Evolutionary conservation across 2,113 vertebrate genomes (phyloP).

Genomic region (Acrocephalus kingi): DNA sequence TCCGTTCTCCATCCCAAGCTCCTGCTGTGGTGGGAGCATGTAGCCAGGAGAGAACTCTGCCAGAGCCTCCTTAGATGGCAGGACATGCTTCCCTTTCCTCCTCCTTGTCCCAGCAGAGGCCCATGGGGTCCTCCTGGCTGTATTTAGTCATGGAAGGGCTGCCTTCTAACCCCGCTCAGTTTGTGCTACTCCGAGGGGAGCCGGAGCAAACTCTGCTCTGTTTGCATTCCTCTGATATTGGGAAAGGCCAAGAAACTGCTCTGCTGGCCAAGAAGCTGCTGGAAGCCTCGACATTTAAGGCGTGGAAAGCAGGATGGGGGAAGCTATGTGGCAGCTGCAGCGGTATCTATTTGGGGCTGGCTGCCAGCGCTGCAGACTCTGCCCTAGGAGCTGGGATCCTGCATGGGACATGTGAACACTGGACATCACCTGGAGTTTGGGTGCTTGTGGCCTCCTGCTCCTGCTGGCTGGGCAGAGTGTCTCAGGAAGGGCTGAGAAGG

Average conservation of each 20-base stretch:
- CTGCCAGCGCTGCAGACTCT: background rate
- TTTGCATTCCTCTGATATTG: constrained; percentile 49
- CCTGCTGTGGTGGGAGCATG: background rate
- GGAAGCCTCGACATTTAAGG: constrained; percentile 15
- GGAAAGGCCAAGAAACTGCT: background rate
- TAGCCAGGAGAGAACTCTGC: background rate
- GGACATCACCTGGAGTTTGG: background rate
- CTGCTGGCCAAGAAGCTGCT: background rate
- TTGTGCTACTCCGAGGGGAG: background rate
- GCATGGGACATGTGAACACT: background rate
- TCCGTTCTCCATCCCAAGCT: background rate
- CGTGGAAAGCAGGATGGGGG: background rate
- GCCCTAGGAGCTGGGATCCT: background rate
- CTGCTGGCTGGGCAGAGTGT: background rate
- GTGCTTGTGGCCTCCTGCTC: background rate
- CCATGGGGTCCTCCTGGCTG: background rate
- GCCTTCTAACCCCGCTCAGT: background rate
- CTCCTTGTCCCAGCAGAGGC: background rate
- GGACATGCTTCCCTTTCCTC: background rate
- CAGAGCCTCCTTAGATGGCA: constrained; percentile 11
- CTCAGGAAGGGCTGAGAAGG: background rate
- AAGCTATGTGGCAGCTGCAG: background rate
- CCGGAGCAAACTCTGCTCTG: background rate
- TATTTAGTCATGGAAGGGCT: constrained; percentile 47
- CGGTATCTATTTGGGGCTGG: background rate